phyloP scores from a whole-genome alignment of 2,888 invertebrate species.

The Tetragonula carbonaria region DNA sequence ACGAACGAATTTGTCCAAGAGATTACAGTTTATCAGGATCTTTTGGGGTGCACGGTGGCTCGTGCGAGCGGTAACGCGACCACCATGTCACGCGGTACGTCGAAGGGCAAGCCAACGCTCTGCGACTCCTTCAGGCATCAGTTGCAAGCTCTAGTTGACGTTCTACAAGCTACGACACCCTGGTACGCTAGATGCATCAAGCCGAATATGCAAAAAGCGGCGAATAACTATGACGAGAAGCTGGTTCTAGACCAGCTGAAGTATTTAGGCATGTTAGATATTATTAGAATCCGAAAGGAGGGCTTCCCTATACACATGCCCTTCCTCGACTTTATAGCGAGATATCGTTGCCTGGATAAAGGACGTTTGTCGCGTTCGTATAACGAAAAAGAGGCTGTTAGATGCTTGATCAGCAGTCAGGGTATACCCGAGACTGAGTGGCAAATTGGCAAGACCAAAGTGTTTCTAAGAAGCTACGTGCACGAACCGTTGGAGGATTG shows the following conservation, averaged over 20 bases:
- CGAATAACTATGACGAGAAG: slow-evolving; percentile 91
- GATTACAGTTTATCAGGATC: slow-evolving; percentile 85
- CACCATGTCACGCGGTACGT: slow-evolving; percentile 92
- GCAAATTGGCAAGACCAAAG: slow-evolving; percentile 95
- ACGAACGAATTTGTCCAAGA: slow-evolving; percentile 93
- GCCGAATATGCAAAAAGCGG: slow-evolving; percentile 93
- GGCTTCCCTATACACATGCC: slow-evolving; percentile 95
- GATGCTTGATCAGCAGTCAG: slow-evolving; percentile 87
- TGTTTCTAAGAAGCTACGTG: slow-evolving; percentile 92
- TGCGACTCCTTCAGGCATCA: slow-evolving; percentile 96
- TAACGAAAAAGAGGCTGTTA: slow-evolving; percentile 84
- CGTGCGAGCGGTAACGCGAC: slow-evolving; percentile 81
- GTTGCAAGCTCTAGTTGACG: slow-evolving; percentile 94
- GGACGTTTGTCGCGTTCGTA: slow-evolving; percentile 72
- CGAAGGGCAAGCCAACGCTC: slow-evolving; percentile 95
- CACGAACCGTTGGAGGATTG: slow-evolving; percentile 94
- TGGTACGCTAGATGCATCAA: slow-evolving; percentile 98
- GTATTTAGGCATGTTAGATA: slow-evolving; percentile 97
- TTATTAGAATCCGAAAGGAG: slow-evolving; percentile 95
- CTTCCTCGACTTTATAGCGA: slow-evolving; percentile 90
- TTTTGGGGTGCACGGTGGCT: slow-evolving; percentile 80
- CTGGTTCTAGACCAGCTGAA: slow-evolving; percentile 94
- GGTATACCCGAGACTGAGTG: slow-evolving; percentile 91
- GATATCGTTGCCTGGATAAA: slow-evolving; percentile 90
- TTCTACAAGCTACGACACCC: slow-evolving; percentile 94